Evolutionary conservation across 2,797 vertebrate species (phyloP), one percentile per base, ranked within the genome.

Genomic region (Pangasius krempfi): DNA sequence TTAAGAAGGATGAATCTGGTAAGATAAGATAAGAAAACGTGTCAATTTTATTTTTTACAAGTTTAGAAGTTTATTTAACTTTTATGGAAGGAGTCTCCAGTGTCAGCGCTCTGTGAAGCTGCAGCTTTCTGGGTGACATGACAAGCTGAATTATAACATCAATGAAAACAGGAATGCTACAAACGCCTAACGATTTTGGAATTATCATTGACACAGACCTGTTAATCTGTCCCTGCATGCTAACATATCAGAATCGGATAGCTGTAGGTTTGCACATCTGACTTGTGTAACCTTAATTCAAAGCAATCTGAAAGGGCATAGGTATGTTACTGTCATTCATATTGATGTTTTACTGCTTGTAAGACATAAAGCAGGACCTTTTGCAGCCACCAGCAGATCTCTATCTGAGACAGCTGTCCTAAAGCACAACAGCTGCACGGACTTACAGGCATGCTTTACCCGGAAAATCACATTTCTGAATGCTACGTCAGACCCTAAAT

Each of bases 371-470:
- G 83, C 64, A 52, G 62, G 54, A 87, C 30, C n/a, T 52, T 52
- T 18, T 14, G 30, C 52, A 52, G 62, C 56, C 78, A 82, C 47
- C 25, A 30, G 25, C 30, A 62, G 27, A 81, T 89, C 84, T 64
- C 56, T 70, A 6, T 54, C 87, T 33, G 79, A 68, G 37, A 20
- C 79, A 84, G 89, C 56, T 79, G 83, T 70, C 52, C 40, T 44
- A 44, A 52, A 87, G 30, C 13, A 20, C 70, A 89, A 84, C 90
- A 92, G 90, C 89, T 91, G 92, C 89, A 88, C 62, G 62, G 86
- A 86, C 76, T 85, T 84, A 56, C 84, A 79, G 50, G 37, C 78
- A 37, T 80, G 78, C 85, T 86, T 84, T 79, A 86, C 22, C 81
- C 81, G 47, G 84, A 88, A 91, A 91, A 90, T 91, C 52, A 33